Percentiles rank a stretch among this genome's conserved stretches.
Conservation (phyloP, 2,888 invertebrate genomes). For the Hirtodrosophila histrioides region DNA sequence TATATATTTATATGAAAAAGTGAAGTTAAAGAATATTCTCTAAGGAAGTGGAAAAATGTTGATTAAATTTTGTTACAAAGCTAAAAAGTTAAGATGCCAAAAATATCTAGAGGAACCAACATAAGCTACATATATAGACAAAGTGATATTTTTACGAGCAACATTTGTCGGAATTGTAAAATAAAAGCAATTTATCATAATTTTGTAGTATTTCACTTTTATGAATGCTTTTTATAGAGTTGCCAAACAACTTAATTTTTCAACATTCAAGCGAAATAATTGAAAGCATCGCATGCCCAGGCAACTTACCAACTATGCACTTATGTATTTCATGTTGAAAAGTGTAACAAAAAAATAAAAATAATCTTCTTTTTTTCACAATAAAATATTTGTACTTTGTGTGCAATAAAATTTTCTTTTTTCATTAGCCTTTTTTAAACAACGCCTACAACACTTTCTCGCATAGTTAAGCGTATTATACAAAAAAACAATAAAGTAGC, state of each 20-base stretch:
- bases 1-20: too few species aligned
- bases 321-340: conserved; percentile 10
- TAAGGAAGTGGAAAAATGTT: too few species aligned
- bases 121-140: too few species aligned
- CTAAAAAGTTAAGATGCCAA: too few species aligned
- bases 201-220: too few species aligned
- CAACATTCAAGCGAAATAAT: neutral
- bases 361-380: neutral
- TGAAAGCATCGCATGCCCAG: conserved; percentile 1
- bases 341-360: conserved; percentile 6
- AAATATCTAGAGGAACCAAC: too few species aligned
- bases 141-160: too few species aligned
- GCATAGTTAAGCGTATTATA: conserved; percentile 62
- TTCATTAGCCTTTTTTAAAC: conserved; percentile 26
- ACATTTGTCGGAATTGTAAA: too few species aligned
- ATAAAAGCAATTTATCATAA: too few species aligned
- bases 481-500: conserved; percentile 21
- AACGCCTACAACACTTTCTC: conserved; percentile 78
- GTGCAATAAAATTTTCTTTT: conserved; percentile 27
- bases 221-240: too few species aligned
- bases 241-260: neutral
- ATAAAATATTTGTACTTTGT: conserved; percentile 21
- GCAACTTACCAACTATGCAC: conserved; percentile 8
- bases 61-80: too few species aligned
- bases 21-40: too few species aligned